phyloP scores from a whole-genome alignment of 2,113 vertebrate genomes.

The Triplophysa rosa region DNA sequence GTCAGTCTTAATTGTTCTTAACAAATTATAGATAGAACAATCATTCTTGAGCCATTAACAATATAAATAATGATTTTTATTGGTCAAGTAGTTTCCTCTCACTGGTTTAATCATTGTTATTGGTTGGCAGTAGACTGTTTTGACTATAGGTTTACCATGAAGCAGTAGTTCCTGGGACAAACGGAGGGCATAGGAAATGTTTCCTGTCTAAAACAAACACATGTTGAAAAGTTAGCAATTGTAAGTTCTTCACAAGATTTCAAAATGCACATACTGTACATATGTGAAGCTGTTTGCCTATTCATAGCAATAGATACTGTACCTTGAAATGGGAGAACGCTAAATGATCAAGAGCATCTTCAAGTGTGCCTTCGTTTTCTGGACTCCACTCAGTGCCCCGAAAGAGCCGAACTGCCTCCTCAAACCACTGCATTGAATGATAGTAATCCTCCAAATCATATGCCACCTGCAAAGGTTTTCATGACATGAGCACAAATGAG shows the following conservation, averaged over 20 bases:
- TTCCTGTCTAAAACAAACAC: slow-evolving; percentile 81
- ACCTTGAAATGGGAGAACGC: slow-evolving; percentile 93
- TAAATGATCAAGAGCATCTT: slow-evolving; percentile 88
- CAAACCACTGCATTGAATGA: slow-evolving; percentile 89
- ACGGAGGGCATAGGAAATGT: slow-evolving; percentile 83
- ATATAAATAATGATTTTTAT: not conserved
- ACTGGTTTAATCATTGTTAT: not conserved
- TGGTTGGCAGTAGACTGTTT: not conserved
- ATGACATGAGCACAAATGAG: slow-evolving; percentile 24
- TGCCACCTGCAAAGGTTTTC: slow-evolving; percentile 78
- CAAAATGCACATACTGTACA: not conserved
- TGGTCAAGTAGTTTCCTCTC: not conserved
- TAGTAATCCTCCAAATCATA: slow-evolving; percentile 89
- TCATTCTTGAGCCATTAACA: not conserved
- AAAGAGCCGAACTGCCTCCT: slow-evolving; percentile 87
- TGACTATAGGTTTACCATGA: slow-evolving; percentile 75
- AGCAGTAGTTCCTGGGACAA: slow-evolving; percentile 87
- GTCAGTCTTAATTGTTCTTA: not conserved
- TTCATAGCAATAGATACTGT: not conserved
- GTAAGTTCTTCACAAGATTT: not conserved
- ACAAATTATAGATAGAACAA: not conserved
- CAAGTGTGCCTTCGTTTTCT: slow-evolving; percentile 83
- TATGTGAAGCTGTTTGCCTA: not conserved
- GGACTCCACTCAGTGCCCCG: slow-evolving; percentile 79
- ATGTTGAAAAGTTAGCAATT: not conserved